Percentiles rank a stretch among this genome's conserved stretches.
These are phyloP conservation scores for Belgica antarctica DNA, from an alignment of 2,888 invertebrate species.

Conservation along the genomic window DNA sequence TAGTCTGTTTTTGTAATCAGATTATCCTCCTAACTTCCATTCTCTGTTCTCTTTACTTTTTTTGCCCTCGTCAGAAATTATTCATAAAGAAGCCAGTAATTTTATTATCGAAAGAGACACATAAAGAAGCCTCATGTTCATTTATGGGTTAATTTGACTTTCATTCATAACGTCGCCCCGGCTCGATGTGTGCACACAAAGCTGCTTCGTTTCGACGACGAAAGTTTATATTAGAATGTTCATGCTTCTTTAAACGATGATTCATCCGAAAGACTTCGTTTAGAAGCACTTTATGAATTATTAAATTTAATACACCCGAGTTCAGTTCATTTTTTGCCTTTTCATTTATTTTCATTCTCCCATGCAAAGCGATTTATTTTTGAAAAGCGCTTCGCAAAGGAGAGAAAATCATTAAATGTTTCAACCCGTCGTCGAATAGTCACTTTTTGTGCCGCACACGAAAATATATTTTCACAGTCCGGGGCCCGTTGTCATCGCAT, in stretches of 20 bases:
- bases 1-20: slow-evolving; percentile 43
- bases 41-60: not conserved
- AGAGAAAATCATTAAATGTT: not conserved
- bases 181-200: not conserved
- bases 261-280: slow-evolving; percentile 7
- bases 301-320: slow-evolving; percentile 35
- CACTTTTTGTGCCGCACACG: not conserved
- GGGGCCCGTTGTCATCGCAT: slow-evolving; percentile 31
- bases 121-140: slow-evolving; percentile 5
- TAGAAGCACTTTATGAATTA: slow-evolving; percentile 32
- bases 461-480: not conserved
- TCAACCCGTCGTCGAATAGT: slow-evolving; percentile 7
- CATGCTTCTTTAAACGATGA: slow-evolving; percentile 25
- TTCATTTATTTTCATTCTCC: slow-evolving; percentile 27
- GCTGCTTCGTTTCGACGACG: not conserved
- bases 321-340: not conserved
- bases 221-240: slow-evolving; percentile 12
- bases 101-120: slow-evolving; percentile 3
- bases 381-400: not conserved
- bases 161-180: not conserved
- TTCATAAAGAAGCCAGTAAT: slow-evolving; percentile 15
- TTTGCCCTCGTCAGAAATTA: not conserved
- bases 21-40: slow-evolving; percentile 34
- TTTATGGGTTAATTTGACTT: slow-evolving; percentile 35
- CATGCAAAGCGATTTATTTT: slow-evolving; percentile 39